Evolutionary conservation across 1,140 invertebrate species (phyloP), one percentile per base, ranked within the genome.

Genomic region (Ganaspis sp.): DNA sequence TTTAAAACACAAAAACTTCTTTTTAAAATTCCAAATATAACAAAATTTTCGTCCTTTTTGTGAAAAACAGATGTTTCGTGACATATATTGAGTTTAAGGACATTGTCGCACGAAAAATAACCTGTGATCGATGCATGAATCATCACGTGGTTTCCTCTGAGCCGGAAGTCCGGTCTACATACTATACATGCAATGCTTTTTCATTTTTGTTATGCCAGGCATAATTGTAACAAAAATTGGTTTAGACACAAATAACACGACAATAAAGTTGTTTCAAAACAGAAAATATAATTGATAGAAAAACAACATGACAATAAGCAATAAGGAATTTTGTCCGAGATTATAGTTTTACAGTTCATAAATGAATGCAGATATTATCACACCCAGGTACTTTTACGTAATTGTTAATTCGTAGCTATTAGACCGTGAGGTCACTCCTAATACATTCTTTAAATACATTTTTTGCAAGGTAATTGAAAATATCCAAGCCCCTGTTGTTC

Each of bases 381-480:
- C 54, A 26, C 54, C 11, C 23, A 29, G 5, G 54, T 15, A 64
- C 11, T 64, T 29, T 64, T 64, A 23, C 21, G 21, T 64, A 64
- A 64, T 64, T 64, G 26, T 8, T 23, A 64, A 64, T 15, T 64
- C n/a, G 21, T 19, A 45, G 29, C 49, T 83, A 81, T 78, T 79
- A 77, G 73, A 69, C 19, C 40, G 23, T 81, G 49, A 81, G 49
- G 73, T 78, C 79, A 81, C 37, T 78, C 53, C 34, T 17, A 37
- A 64, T 17, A 8, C 11, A 58, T 64, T 26, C 69, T 69, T 80
- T 37, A 4, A n/a, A n/a, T n/a, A n/a, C 29, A 34, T 2, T 34
- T 34, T 34, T 34, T 34, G 29, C 29, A 34, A 2, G 29, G 29
- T 34, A 34, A 34, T 34, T 34, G 29, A 34, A n/a, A n/a, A n/a